Evolutionary conservation across 2,888 invertebrate genomes (phyloP).

Genomic region (Globia sparganii): DNA sequence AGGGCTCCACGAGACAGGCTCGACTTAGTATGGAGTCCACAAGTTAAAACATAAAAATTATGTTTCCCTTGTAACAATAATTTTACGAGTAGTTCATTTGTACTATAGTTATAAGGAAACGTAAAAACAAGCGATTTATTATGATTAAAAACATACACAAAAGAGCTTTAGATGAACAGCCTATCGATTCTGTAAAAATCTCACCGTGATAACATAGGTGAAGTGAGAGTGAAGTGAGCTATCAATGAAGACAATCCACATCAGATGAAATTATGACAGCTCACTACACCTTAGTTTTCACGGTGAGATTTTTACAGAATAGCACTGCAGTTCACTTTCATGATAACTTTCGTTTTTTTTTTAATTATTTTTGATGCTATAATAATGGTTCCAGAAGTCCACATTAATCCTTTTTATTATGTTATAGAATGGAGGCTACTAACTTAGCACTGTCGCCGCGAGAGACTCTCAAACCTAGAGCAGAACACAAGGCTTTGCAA

Average conservation of each 20-base stretch:
- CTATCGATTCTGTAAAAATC: too few species aligned
- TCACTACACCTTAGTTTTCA: too few species aligned
- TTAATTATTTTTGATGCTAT: not conserved
- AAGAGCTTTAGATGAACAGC: not conserved
- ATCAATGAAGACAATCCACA: too few species aligned
- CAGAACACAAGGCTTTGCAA: conserved; percentile 86
- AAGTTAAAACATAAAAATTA: too few species aligned
- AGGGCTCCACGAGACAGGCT: too few species aligned
- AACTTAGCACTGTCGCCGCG: conserved; percentile 86
- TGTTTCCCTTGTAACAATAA: too few species aligned
- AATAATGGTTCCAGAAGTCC: not conserved
- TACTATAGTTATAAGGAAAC: not conserved
- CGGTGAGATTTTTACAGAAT: too few species aligned
- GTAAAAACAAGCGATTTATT: not conserved
- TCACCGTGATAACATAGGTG: too few species aligned
- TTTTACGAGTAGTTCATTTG: too few species aligned
- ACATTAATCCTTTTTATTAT: conserved; percentile 29
- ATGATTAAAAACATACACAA: not conserved
- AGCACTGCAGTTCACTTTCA: not conserved
- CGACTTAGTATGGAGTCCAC: too few species aligned
- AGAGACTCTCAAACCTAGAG: conserved; percentile 84
- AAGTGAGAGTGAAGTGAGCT: too few species aligned
- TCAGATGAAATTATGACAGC: too few species aligned
- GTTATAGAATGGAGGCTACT: conserved; percentile 89
- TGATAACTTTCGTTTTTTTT: not conserved